These are phyloP conservation scores for Lordiphosa andalusiaca DNA, from an alignment of 2,888 invertebrate genomes.

Conservation along the genomic window DNA sequence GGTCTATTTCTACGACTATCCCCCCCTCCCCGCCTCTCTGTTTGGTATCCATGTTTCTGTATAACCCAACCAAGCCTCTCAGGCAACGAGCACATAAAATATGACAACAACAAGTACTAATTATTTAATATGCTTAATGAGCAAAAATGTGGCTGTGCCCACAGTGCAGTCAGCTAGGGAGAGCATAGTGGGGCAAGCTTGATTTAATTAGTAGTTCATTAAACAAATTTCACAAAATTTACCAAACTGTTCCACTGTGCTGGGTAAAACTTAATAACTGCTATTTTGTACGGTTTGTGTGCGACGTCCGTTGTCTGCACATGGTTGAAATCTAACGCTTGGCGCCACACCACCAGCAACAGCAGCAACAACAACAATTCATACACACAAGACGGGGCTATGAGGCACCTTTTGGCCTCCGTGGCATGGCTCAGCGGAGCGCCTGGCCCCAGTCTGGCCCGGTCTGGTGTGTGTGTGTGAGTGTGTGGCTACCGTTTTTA, in stretches of 20 bases:
- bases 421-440: conserved; percentile 63
- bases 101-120: conserved; percentile 68
- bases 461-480: conserved; percentile 16
- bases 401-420: conserved; percentile 67
- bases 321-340: conserved; percentile 69
- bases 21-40: conserved; percentile 19
- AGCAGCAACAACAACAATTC: conserved; percentile 17
- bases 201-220: neutral
- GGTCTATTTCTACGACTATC: conserved; percentile 31
- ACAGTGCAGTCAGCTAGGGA: conserved; percentile 25
- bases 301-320: conserved; percentile 56
- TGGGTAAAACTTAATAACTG: conserved; percentile 48
- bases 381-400: conserved; percentile 37
- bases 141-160: conserved; percentile 63
- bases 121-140: conserved; percentile 72
- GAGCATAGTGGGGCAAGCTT: conserved; percentile 15
- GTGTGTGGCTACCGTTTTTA: conserved; percentile 57
- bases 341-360: conserved; percentile 52
- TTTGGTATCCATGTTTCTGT: conserved; percentile 14
- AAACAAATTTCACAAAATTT: neutral
- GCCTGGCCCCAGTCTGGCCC: conserved; percentile 61
- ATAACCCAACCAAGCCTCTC: conserved; percentile 45
- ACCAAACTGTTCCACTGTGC: conserved; percentile 40
- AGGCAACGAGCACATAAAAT: conserved; percentile 51
- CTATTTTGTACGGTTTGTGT: conserved; percentile 38